These are phyloP conservation scores for Drosophila punjabiensis DNA, from an alignment of 1,140 invertebrate species.

Conservation along the genomic window DNA sequence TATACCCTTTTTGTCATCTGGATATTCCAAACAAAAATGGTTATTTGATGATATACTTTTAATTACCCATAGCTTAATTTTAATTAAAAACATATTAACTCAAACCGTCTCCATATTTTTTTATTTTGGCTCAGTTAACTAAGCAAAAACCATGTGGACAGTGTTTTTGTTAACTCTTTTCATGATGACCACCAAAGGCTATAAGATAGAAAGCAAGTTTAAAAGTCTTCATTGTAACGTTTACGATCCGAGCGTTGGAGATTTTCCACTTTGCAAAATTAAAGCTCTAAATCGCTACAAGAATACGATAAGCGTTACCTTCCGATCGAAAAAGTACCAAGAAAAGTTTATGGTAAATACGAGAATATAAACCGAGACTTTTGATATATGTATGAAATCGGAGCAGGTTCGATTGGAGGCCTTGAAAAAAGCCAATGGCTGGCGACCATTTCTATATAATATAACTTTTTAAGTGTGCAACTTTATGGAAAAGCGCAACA, in stretches of 20 bases:
- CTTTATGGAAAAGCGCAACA: neutral
- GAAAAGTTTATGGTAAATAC: neutral
- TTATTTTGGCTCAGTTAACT: neutral
- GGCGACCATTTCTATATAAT: constrained; percentile 36
- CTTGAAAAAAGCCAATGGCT: constrained; percentile 24
- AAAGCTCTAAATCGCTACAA: constrained; percentile 26
- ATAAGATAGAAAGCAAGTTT: constrained; percentile 17
- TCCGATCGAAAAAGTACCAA: neutral
- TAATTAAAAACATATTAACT: neutral
- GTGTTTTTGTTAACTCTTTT: neutral
- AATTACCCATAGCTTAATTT: neutral
- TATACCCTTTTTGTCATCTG: neutral
- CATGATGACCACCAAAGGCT: neutral
- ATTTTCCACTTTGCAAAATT: constrained; percentile 23
- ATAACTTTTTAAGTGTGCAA: constrained; percentile 4
- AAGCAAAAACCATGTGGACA: neutral
- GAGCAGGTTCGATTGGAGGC: constrained; percentile 3
- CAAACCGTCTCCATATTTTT: neutral
- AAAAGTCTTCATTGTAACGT: constrained; percentile 23
- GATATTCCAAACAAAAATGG: neutral
- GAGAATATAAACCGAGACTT: neutral
- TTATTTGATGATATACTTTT: neutral
- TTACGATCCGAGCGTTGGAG: neutral
- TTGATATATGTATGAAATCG: neutral
- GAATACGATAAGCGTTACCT: constrained; percentile 25